Evolutionary conservation across 2,888 invertebrate genomes (phyloP).

Genomic region (Philaethria dido): DNA sequence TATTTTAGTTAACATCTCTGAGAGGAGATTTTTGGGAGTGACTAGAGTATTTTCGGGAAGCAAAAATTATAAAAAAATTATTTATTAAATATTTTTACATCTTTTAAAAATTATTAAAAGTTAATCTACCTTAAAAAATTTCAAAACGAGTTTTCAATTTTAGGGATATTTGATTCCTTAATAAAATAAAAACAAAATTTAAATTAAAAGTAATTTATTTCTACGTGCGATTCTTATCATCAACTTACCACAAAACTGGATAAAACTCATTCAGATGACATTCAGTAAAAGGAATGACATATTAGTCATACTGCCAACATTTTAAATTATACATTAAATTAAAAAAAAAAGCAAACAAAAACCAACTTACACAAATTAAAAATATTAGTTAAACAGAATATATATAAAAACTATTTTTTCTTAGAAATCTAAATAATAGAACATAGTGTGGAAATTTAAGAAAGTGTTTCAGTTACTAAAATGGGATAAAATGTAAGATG

Average conservation of each 20-base stretch:
- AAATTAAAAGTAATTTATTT: slow-evolving; percentile 20
- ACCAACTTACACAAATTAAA: not conserved
- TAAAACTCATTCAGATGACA: not conserved
- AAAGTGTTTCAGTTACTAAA: too few relatives aligned
- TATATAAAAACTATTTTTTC: not conserved
- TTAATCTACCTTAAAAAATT: too few relatives aligned
- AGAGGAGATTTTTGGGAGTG: too few relatives aligned
- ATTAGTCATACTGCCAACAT: not conserved
- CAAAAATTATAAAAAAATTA: too few relatives aligned
- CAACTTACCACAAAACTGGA: not conserved
- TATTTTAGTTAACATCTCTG: too few relatives aligned
- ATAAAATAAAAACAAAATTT: slow-evolving; percentile 4
- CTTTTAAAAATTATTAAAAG: too few relatives aligned
- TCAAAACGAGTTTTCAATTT: not conserved
- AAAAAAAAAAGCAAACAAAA: not conserved
- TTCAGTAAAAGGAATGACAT: slow-evolving; percentile 10
- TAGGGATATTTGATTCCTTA: not conserved
- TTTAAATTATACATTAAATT: not conserved
- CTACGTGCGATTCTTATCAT: slow-evolving; percentile 13
- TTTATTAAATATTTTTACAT: too few relatives aligned
- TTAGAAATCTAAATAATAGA: not conserved
- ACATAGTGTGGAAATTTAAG: too few relatives aligned
- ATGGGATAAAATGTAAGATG: too few relatives aligned
- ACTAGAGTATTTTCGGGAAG: too few relatives aligned
- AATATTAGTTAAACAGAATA: not conserved